Conservation (phyloP, 2,888 invertebrate genomes). For the Nomada fucata region DNA sequence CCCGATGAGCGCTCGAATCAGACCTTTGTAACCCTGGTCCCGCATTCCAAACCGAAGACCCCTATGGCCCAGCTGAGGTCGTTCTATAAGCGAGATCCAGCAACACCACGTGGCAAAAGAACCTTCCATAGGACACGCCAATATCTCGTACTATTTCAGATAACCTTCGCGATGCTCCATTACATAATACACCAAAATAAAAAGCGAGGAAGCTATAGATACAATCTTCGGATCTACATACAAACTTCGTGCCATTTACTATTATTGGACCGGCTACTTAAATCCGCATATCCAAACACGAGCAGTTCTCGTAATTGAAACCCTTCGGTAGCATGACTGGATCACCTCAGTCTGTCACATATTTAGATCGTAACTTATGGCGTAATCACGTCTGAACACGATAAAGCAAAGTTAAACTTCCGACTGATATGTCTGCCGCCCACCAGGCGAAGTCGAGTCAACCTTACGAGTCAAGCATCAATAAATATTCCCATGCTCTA, state of each 20-base stretch:
- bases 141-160: not conserved
- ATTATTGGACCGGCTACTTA: not conserved
- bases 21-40: constrained; percentile 34
- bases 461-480: not conserved
- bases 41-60: constrained; percentile 22
- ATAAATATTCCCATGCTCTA: no score
- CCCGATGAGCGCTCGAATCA: constrained; percentile 42
- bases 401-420: not conserved
- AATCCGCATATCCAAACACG: no score
- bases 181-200: not conserved
- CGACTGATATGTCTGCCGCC: not conserved
- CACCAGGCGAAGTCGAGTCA: not conserved
- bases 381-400: not conserved
- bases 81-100: not conserved
- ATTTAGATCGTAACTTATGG: not conserved
- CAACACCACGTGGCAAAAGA: not conserved
- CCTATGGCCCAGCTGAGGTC: constrained; percentile 7
- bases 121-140: not conserved
- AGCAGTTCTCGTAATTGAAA: no score
- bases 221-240: no score
- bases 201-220: no score
- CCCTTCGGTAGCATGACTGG: not conserved
- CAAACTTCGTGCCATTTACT: no score
- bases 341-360: not conserved
- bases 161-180: not conserved